Percentiles rank a stretch among this genome's conserved stretches.
Evolutionary conservation across 1,140 invertebrate species (phyloP).

Genomic region (Epicauta chinensis): DNA sequence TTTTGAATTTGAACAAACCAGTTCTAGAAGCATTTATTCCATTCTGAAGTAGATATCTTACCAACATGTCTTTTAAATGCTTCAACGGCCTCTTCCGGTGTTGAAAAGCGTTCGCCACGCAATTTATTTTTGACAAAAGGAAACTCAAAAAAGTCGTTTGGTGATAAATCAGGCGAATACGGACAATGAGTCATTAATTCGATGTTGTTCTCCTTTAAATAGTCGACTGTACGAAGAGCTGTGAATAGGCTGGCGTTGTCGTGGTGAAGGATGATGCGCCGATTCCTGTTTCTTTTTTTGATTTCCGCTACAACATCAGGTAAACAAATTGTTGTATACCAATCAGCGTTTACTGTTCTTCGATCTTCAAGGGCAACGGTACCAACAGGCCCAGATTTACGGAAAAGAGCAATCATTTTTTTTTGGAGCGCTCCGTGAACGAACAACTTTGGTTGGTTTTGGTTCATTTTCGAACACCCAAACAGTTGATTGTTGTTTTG

Average conservation of each 20-base stretch:
- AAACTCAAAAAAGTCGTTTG: slow-evolving; percentile 18
- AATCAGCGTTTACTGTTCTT: not conserved
- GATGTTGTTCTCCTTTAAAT: slow-evolving; percentile 29
- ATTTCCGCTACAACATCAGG: not conserved
- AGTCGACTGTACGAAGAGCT: slow-evolving; percentile 20
- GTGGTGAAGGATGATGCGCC: slow-evolving; percentile 11
- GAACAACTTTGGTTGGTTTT: slow-evolving; percentile 38
- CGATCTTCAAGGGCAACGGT: no score
- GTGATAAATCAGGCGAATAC: slow-evolving; percentile 38
- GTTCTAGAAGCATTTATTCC: no score
- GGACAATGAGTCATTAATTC: slow-evolving; percentile 29
- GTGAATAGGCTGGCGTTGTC: slow-evolving; percentile 31
- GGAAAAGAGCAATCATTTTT: slow-evolving; percentile 32
- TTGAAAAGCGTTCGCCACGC: no score
- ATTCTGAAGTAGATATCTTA: no score
- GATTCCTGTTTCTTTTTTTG: slow-evolving; percentile 2
- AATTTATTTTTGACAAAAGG: no score
- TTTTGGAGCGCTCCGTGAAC: slow-evolving; percentile 30
- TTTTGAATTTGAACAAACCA: no score
- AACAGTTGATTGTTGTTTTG: slow-evolving; percentile 9
- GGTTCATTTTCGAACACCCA: slow-evolving; percentile 31
- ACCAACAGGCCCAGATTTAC: slow-evolving; percentile 5
- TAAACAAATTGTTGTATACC: no score
- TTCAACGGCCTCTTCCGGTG: no score
- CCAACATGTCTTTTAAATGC: no score